Conservation (phyloP, 2,797 vertebrate species). For the Artibeus jamaicensis region DNA sequence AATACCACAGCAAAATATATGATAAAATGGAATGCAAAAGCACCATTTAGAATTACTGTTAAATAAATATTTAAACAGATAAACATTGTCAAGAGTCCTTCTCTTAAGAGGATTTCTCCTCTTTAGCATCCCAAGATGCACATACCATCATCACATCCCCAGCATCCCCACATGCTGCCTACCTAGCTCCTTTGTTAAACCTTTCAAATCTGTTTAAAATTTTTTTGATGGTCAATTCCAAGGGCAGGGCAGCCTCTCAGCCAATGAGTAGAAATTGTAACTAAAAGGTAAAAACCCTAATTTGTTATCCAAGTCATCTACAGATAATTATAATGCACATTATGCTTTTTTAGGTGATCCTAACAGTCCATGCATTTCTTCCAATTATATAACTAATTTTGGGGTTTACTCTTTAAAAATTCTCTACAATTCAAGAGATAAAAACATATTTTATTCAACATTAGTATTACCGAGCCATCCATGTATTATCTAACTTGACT, state of each 20-base stretch:
- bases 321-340: background rate
- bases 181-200: background rate
- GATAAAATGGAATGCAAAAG: constrained; percentile 26
- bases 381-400: background rate
- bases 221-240: background rate
- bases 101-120: background rate
- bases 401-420: background rate
- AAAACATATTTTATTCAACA: background rate
- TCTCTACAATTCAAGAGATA: background rate
- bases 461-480: background rate
- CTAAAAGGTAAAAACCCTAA: background rate
- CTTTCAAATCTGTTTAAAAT: background rate
- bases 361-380: background rate
- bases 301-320: background rate
- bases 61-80: background rate
- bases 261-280: background rate
- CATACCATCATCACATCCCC: no score
- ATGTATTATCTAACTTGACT: background rate
- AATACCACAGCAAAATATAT: background rate
- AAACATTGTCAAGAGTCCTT: background rate
- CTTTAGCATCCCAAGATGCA: background rate
- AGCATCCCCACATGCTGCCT: no score
- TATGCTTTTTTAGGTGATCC: background rate
- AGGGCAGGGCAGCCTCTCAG: background rate
- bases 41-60: background rate